Base-by-base conservation (phyloP, 2,113 vertebrate species). In the Rutilus rutilus region DNA sequence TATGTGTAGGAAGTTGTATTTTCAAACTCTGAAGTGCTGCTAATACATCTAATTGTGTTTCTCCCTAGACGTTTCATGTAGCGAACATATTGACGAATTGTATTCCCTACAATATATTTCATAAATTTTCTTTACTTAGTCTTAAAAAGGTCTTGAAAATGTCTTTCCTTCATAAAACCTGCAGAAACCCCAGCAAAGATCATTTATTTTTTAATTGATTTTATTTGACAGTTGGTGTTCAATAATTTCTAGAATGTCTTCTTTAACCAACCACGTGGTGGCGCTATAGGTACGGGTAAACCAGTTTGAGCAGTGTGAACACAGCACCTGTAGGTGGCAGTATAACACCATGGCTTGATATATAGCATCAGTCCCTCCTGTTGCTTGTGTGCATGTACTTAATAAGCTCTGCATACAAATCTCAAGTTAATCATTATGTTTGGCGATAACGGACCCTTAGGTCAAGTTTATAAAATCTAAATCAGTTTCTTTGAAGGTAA, bases 291-390 rank as follows among this genome's bases (percentile, higher is more conserved):
- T 77, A 78, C n/a, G 9, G 8, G n/a, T 52, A 54, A 85, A 52
- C 30, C 4, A 42, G 75, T 84, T 47, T 50, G 8, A 67, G n/a
- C 86, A 65, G 60, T 77, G 45, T 19, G 6, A 73, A 4, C 79
- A 81, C 79, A 5, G 39, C 14, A 30, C 87, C 92, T 54, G 33
- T 85, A 89, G 92, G 85, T 78, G 92, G 87, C 92, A 89, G 84
- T 76, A 74, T 89, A 87, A 78, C 25, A 83, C 87, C 69, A 84
- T 78, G 12, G 11, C 3, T 80, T 73, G 27, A 42, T 33, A 2
- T 25, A n/a, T 7, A 60, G 10, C 6, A 6, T 36, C 67, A 12
- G 36, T 54, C 15, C n/a, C 23, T 15, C n/a, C 1, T 64, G 65
- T 69, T 71, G 54, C 27, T 6, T 10, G 25, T 50, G 10, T 52